Conservation (phyloP, 2,113 vertebrate genomes). For the Amphiprion percula region DNA sequence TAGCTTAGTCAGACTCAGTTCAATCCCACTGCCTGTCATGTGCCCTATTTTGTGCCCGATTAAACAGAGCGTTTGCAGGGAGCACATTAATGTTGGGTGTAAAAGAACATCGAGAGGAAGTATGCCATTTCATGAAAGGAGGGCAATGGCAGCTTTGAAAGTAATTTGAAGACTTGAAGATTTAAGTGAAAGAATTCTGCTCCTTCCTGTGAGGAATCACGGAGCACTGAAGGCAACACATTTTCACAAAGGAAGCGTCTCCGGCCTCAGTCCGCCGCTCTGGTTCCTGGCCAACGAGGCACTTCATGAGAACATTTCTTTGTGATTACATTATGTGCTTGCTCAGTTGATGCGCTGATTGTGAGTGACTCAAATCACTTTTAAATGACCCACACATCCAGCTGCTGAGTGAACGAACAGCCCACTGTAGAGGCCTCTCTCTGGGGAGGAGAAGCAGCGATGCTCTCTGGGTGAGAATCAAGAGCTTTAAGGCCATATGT, state of each 20-base stretch:
- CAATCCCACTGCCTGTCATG: constrained; percentile 31
- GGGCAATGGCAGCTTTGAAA: constrained; percentile 11
- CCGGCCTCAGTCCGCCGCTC: constrained; percentile 28
- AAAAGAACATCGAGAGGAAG: constrained; percentile 14
- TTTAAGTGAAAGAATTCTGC: not conserved
- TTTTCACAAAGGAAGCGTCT: constrained; percentile 40
- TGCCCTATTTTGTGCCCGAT: constrained; percentile 41
- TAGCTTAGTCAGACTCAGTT: constrained; percentile 28
- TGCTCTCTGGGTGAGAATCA: constrained; percentile 11
- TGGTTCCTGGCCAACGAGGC: constrained; percentile 63
- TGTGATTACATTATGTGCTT: constrained; percentile 59
- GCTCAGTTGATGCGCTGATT: constrained; percentile 55
- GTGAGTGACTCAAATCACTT: constrained; percentile 61
- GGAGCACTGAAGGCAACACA: constrained; percentile 3
- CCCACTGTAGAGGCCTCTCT: constrained; percentile 1
- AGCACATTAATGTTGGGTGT: constrained; percentile 31
- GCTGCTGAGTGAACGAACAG: constrained; percentile 31
- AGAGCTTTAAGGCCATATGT: constrained; percentile 14
- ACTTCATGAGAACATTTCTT: constrained; percentile 66
- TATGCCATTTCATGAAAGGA: not conserved
- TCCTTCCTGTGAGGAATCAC: constrained; percentile 1
- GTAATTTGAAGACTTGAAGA: constrained; percentile 23
- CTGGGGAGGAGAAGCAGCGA: constrained; percentile 9
- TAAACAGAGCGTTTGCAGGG: constrained; percentile 20
- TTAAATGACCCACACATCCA: constrained; percentile 46